Percentiles rank a stretch among this genome's conserved stretches.
Conservation (phyloP, 2,113 vertebrate species). For the Reinhardtius hippoglossoides region DNA sequence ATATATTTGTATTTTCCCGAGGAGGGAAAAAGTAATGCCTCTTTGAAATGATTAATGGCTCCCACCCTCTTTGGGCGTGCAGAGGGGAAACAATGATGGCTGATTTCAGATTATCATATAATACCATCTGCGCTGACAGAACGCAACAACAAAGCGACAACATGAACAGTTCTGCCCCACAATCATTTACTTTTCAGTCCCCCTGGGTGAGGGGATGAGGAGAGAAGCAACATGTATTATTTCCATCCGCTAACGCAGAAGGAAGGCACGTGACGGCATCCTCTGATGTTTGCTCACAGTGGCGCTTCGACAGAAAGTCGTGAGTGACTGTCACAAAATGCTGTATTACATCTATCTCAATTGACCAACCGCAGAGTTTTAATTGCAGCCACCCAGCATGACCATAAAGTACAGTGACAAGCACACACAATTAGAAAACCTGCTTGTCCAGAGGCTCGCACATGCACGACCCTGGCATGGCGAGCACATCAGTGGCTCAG, state of each 20-base stretch:
- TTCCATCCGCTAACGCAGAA: slow-evolving; percentile 23
- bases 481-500: slow-evolving; percentile 31
- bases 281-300: slow-evolving; percentile 1
- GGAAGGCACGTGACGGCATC: background rate
- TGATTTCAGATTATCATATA: slow-evolving; percentile 66
- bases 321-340: slow-evolving; percentile 18
- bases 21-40: slow-evolving; percentile 17
- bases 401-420: slow-evolving; percentile 8
- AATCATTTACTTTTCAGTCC: slow-evolving; percentile 38
- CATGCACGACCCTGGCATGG: slow-evolving; percentile 34
- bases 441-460: slow-evolving; percentile 24
- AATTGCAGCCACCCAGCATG: slow-evolving; percentile 33
- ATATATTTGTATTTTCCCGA: slow-evolving; percentile 63
- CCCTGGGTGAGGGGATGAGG: slow-evolving; percentile 16
- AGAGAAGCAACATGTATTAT: slow-evolving; percentile 31
- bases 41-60: slow-evolving; percentile 62
- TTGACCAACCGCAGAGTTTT: slow-evolving; percentile 31
- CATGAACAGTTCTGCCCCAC: slow-evolving; percentile 19
- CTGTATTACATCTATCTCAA: slow-evolving; percentile 21
- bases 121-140: slow-evolving; percentile 55
- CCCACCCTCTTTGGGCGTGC: slow-evolving; percentile 47
- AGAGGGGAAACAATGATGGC: slow-evolving; percentile 43
- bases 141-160: slow-evolving; percentile 46
- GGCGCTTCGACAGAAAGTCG: background rate
- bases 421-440: slow-evolving; percentile 27